Base-by-base conservation (phyloP, 2,797 vertebrate species). In the Microctenopoma lineatum region DNA sequence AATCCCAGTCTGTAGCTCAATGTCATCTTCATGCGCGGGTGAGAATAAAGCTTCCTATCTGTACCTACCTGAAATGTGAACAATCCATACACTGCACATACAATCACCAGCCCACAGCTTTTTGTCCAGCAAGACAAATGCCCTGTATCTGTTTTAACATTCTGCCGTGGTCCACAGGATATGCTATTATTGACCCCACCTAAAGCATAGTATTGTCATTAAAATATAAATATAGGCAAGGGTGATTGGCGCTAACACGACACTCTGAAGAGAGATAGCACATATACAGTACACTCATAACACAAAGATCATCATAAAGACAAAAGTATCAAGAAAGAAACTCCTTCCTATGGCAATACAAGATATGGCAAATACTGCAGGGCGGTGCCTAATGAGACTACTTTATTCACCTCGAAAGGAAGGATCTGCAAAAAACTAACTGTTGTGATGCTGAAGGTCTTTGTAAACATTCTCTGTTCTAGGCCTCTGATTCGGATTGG, bases 401-500 rank as follows among this genome's bases (percentile, higher is more conserved):
- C 66, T 70, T 11, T 50, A 45, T 86, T 73, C 80, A 66, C 74
- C 58, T 76, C 72, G 44, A 88, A 88, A 79, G 60, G 63, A 87
- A 85, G 70, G 15, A 55, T 84, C 78, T 80, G 79, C 73, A 59
- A 83, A 89, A 80, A 78, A 34, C 63, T 71, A 78, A 73, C 67
- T 72, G 73, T 84, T 44, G 70, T 25, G 66, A 82, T 18, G 71
- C 62, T 58, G 42, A 80, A 80, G 79, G 68, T 88, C 77, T 82
- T 26, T 79, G 80, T 80, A 83, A 85, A 88, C 87, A 86, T 85
- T 91, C 84, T 82, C 59, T 48, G 65, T 56, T 84, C 89, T 90
- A 95, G 75, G 93, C 92, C 83, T 95, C 93, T 1, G 92, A 91
- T 83, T 93, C 94, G 0, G 93, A 94, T 70, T 93, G 94, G 89